Evolutionary conservation across 2,797 vertebrate genomes (phyloP).

Genomic region (Linurgus olivaceus): DNA sequence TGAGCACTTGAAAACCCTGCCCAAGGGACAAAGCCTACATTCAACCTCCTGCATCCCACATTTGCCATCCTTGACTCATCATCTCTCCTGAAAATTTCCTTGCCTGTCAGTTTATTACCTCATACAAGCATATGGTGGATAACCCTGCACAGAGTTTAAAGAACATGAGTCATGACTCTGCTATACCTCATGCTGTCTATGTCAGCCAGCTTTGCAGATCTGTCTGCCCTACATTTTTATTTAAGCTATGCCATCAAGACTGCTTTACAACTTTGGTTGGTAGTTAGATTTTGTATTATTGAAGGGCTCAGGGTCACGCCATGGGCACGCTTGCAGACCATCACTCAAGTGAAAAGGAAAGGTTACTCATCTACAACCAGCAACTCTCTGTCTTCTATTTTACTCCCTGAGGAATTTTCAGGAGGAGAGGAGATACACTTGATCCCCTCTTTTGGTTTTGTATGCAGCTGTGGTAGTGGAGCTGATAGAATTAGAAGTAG

Average conservation of each 20-base stretch:
- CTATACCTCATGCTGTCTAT: not conserved
- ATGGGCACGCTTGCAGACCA: fast-evolving
- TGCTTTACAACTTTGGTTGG: not conserved
- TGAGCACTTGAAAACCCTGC: not conserved
- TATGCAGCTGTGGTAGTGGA: not conserved
- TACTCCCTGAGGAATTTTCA: not conserved
- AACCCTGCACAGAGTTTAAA: not conserved
- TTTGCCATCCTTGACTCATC: not conserved
- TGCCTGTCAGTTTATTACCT: not conserved
- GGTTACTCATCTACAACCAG: not conserved
- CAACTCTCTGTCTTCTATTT: not conserved
- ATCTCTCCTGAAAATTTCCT: not conserved
- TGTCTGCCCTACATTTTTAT: not conserved
- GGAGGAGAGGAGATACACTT: not conserved
- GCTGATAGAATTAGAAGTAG: not conserved
- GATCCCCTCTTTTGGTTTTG: not conserved
- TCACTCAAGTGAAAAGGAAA: not conserved
- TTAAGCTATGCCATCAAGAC: not conserved
- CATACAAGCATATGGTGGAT: not conserved
- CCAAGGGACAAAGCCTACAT: not conserved
- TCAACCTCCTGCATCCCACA: not conserved
- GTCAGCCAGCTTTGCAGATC: not conserved
- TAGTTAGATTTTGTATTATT: not conserved
- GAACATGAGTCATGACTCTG: not conserved
- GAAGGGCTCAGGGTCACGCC: not conserved